A percentile compares a stretch with the other conserved stretches of the same genome.
phyloP scores from a whole-genome alignment of 2,888 invertebrate species.

The Drosophila atripex region DNA sequence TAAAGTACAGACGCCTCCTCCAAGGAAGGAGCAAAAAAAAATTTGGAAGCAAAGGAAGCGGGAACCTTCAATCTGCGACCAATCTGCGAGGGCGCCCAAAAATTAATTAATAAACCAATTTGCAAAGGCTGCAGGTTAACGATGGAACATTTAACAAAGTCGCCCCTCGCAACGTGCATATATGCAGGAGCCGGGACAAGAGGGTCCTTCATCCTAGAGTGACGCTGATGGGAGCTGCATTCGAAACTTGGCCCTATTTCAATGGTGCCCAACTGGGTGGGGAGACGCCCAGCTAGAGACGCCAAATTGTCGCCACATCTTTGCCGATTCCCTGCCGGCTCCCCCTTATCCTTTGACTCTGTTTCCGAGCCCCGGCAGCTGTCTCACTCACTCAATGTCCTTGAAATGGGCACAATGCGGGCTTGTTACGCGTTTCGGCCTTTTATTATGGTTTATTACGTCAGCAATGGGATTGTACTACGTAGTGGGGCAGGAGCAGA shows the following conservation, averaged over 20 bases:
- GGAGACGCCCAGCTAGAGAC: constrained; percentile 16
- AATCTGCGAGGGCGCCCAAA: constrained; percentile 8
- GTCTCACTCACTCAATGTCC: constrained; percentile 26
- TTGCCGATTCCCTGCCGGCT: neutral
- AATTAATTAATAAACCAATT: constrained; percentile 73
- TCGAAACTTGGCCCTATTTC: constrained; percentile 23
- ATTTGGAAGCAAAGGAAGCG: neutral
- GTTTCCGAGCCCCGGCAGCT: neutral
- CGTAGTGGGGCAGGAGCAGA: neutral
- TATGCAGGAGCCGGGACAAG: neutral
- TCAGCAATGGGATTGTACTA: constrained; percentile 50
- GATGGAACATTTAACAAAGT: neutral
- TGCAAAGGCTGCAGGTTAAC: constrained; percentile 34
- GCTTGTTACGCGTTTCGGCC: constrained; percentile 37
- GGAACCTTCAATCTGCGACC: constrained; percentile 18
- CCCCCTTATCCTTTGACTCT: neutral
- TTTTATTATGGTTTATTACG: constrained; percentile 70
- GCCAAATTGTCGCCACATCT: constrained; percentile 43
- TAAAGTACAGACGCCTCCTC: constrained; percentile 18
- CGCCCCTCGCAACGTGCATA: neutral
- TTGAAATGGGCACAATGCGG: constrained; percentile 59
- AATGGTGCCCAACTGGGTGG: constrained; percentile 2
- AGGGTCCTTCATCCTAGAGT: neutral
- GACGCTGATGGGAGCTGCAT: constrained; percentile 5
- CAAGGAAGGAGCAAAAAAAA: neutral